Evolutionary conservation across 2,888 invertebrate species (phyloP).

Genomic region (Drosophila incognita): DNA sequence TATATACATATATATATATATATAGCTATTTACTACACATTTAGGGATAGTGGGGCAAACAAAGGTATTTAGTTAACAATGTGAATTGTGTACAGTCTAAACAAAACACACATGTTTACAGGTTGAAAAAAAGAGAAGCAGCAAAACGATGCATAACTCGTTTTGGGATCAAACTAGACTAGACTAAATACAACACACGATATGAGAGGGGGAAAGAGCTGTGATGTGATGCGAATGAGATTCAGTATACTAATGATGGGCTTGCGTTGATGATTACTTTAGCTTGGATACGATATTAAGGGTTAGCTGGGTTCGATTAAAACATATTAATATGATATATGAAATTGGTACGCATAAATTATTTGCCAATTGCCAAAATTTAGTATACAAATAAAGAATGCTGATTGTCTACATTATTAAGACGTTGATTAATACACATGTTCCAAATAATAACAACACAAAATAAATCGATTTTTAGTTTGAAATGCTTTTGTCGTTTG

Average conservation of each 20-base stretch:
- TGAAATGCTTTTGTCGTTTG: slow-evolving; percentile 54
- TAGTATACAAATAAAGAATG: slow-evolving; percentile 42
- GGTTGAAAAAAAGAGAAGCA: slow-evolving; percentile 30
- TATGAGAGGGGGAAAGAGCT: slow-evolving; percentile 13
- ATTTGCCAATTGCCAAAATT: slow-evolving; percentile 65
- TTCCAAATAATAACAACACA: slow-evolving; percentile 22
- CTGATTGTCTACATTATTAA: slow-evolving; percentile 38
- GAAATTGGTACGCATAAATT: slow-evolving; percentile 46
- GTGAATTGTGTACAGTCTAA: slow-evolving; percentile 48
- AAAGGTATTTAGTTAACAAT: slow-evolving; percentile 35
- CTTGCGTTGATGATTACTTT: slow-evolving; percentile 27
- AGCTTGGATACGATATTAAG: slow-evolving; percentile 9
- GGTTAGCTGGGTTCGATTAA: slow-evolving; percentile 22
- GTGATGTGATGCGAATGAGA: slow-evolving; percentile 38
- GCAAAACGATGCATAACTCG: slow-evolving; percentile 20
- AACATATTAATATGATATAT: slow-evolving; percentile 53
- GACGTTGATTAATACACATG: slow-evolving; percentile 34
- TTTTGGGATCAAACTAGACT: slow-evolving; percentile 21
- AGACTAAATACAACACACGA: slow-evolving; percentile 50
- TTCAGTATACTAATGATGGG: slow-evolving; percentile 31
- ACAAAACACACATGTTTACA: slow-evolving; percentile 49
- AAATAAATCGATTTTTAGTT: slow-evolving; percentile 29
- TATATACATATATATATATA: slow-evolving; percentile 27
- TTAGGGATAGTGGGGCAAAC: slow-evolving; percentile 42
- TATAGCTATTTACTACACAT: slow-evolving; percentile 69